A percentile compares a stretch with the other conserved stretches of the same genome.
These are phyloP conservation scores for Naso thynnoides DNA, from an alignment of 2,797 vertebrate species.

Conservation along the genomic window DNA sequence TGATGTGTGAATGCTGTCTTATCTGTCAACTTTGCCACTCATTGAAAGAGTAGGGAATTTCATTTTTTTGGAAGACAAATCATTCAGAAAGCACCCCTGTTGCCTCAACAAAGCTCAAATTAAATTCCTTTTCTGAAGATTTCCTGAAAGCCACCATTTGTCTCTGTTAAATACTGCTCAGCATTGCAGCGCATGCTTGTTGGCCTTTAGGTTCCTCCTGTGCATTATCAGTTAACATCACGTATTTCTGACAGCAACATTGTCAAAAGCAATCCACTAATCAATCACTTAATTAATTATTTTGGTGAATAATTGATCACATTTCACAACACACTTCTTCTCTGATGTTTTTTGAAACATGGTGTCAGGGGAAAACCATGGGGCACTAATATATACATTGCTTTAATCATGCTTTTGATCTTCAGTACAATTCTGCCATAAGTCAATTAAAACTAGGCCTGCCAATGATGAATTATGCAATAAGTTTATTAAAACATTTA, in stretches of 20 bases:
- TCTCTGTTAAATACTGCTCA: slow-evolving; percentile 6
- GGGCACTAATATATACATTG: slow-evolving; percentile 85
- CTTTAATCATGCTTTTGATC: slow-evolving; percentile 88
- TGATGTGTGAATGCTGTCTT: slow-evolving; percentile 79
- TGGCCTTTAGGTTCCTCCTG: slow-evolving; percentile 18
- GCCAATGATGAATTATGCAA: slow-evolving; percentile 87
- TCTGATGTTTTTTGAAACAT: slow-evolving; percentile 83
- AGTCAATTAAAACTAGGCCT: slow-evolving; percentile 89
- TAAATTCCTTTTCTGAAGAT: background rate
- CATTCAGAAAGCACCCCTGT: slow-evolving; percentile 10
- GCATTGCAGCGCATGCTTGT: background rate
- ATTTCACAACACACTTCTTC: slow-evolving; percentile 77
- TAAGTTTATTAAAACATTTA: slow-evolving; percentile 90
- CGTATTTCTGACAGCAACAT: slow-evolving; percentile 70
- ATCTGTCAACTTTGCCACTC: slow-evolving; percentile 68
- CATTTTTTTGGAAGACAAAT: slow-evolving; percentile 54
- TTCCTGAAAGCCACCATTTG: background rate
- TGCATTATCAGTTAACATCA: slow-evolving; percentile 46
- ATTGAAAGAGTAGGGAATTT: slow-evolving; percentile 55
- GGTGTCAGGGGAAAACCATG: slow-evolving; percentile 61
- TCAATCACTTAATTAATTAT: slow-evolving; percentile 85
- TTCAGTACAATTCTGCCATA: slow-evolving; percentile 84
- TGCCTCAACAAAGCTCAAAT: slow-evolving; percentile 1
- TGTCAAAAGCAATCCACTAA: slow-evolving; percentile 80
- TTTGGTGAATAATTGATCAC: slow-evolving; percentile 83